Conservation (phyloP, 2,888 invertebrate genomes). For the Melieria omissa region DNA sequence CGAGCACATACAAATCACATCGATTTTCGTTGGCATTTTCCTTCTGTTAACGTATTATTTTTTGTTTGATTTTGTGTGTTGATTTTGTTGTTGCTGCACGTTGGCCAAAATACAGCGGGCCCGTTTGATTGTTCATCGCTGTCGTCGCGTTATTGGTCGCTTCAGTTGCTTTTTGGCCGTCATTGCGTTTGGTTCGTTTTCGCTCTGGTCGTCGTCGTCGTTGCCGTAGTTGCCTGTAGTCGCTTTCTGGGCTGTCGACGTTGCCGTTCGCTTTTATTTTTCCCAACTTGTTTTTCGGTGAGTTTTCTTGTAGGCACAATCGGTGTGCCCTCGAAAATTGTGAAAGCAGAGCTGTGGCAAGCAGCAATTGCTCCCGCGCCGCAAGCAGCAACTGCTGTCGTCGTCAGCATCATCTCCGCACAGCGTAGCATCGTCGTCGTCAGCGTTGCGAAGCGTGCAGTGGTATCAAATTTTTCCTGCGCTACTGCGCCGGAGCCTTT, state of each 20-base stretch:
- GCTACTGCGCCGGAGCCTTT: constrained; percentile 4
- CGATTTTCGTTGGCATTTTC: no score
- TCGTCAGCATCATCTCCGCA: no score
- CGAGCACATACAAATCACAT: not conserved
- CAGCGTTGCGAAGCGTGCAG: no score
- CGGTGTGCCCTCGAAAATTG: no score
- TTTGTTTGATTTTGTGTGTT: not conserved
- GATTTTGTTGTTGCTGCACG: constrained; percentile 6
- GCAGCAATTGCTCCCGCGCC: no score
- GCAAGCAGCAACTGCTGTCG: no score
- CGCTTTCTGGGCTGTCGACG: not conserved
- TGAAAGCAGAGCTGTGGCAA: not conserved
- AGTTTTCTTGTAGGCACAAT: no score
- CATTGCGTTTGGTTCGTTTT: constrained; percentile 22
- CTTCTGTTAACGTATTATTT: not conserved
- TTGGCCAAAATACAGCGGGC: constrained; percentile 36
- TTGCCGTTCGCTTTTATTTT: not conserved
- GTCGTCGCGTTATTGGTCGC: constrained; percentile 18
- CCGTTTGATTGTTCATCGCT: constrained; percentile 24
- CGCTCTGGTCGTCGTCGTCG: constrained; percentile 12
- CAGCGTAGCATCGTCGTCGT: no score
- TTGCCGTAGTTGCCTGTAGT: constrained; percentile 5
- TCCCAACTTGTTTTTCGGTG: not conserved
- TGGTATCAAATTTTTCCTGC: constrained; percentile 19
- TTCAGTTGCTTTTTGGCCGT: constrained; percentile 32